phyloP scores from a whole-genome alignment of 2,113 vertebrate species.

The Junco hyemalis region DNA sequence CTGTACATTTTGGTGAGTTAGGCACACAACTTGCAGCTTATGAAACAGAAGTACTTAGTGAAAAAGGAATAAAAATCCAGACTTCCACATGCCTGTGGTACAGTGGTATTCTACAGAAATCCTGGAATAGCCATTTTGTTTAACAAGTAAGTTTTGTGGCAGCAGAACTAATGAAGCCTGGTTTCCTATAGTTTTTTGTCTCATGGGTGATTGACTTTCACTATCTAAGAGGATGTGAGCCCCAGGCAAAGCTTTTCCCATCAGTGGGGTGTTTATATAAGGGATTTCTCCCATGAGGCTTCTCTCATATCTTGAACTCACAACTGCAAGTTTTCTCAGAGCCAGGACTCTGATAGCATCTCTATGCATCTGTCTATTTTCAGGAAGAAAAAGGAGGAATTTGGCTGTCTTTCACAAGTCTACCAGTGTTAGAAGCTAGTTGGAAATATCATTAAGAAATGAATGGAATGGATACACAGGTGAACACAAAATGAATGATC shows the following conservation, averaged over 20 bases:
- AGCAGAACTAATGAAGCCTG: slow-evolving; percentile 47
- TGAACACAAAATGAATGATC: neutral
- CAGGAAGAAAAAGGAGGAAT: neutral
- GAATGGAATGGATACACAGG: neutral
- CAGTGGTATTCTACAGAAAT: neutral
- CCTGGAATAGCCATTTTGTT: slow-evolving; percentile 18
- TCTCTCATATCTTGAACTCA: slow-evolving; percentile 58
- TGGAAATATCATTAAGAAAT: neutral
- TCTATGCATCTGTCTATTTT: slow-evolving; percentile 36
- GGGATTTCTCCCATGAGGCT: slow-evolving; percentile 56
- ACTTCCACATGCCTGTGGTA: neutral
- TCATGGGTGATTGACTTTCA: slow-evolving; percentile 65
- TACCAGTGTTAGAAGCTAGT: neutral
- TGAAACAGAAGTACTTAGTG: neutral
- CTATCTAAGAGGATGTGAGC: slow-evolving; percentile 67
- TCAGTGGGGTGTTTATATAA: slow-evolving; percentile 63
- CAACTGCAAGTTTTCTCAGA: slow-evolving; percentile 60
- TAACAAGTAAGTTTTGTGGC: slow-evolving; percentile 18
- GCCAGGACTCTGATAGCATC: slow-evolving; percentile 44
- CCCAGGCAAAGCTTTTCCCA: slow-evolving; percentile 64
- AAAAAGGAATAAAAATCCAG: neutral
- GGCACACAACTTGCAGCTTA: neutral
- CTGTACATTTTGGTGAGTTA: neutral
- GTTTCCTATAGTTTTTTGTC: slow-evolving; percentile 57
- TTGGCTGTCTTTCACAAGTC: neutral